These are phyloP conservation scores for Tragelaphus scriptus DNA, from an alignment of 2,113 vertebrate genomes.

Conservation along the genomic window DNA sequence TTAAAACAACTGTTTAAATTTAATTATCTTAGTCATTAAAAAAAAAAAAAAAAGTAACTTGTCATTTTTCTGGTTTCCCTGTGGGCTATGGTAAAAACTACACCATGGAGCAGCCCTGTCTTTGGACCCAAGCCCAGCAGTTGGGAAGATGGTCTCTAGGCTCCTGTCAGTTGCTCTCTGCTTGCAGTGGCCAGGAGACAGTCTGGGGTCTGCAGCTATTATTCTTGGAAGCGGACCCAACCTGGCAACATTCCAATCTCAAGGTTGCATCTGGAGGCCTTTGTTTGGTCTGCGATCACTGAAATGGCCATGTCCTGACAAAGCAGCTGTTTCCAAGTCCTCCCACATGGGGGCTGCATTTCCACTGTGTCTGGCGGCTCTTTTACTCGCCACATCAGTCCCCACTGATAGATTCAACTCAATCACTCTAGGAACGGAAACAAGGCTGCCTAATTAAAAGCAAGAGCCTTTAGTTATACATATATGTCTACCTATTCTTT, in stretches of 20 bases:
- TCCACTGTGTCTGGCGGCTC: slow-evolving; percentile 1
- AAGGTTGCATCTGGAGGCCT: neutral
- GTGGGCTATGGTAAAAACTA: neutral
- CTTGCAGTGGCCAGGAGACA: neutral
- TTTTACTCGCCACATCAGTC: slow-evolving; percentile 3
- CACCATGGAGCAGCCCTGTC: fast-evolving
- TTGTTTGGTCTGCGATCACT: neutral
- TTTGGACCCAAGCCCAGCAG: neutral
- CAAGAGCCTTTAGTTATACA: neutral
- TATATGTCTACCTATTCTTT: neutral
- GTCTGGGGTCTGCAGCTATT: neutral
- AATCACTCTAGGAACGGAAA: slow-evolving; percentile 56
- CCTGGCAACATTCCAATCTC: neutral
- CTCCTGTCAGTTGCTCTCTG: neutral
- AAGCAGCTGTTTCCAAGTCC: neutral
- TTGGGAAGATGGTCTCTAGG: neutral
- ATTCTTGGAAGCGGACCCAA: neutral
- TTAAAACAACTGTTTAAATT: neutral
- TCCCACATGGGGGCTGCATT: slow-evolving; percentile 35
- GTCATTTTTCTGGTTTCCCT: neutral
- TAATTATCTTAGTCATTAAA: neutral
- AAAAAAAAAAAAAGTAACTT: neutral
- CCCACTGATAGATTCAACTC: slow-evolving; percentile 28
- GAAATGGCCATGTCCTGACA: neutral
- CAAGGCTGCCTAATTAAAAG: slow-evolving; percentile 63